Evolutionary conservation across 1,140 invertebrate genomes (phyloP), one percentile per base, ranked within the genome.

Genomic region (Dreissena polymorpha): DNA sequence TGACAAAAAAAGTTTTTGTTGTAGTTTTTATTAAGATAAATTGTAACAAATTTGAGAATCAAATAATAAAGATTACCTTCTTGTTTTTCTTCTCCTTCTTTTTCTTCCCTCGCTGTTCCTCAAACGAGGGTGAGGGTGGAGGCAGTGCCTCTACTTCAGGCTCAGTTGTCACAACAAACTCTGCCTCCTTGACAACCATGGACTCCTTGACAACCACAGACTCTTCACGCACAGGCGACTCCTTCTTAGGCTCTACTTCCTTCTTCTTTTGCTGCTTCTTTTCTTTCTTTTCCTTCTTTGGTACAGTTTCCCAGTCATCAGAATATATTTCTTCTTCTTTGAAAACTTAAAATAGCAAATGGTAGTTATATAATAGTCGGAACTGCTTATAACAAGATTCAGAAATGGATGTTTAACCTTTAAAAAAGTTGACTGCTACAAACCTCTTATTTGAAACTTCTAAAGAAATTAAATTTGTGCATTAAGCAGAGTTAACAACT

Each of bases 81-180:
- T 82, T 82, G 57, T 73, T 74, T 68, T 82, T 82, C 49, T 57
- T 82, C 23, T 82, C 79, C 65, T 82, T 82, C 55, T 82, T 82
- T 49, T 65, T 82, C 51, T 82, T 82, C 16, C 8, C 49, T 18
- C 70, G 53, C 63, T 82, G 79, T 74, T 82, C 79, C 49, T 82
- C 57, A 49, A 71, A 50, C 14, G 79, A 82, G 27, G 50, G 64
- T 23, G 77, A 27, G 13, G 49, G 8, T 16, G 60, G 49, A 7
- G 63, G 27, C 7, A 39, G 16, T 18, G 18, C 51, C n/a, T 70
- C 55, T 14, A 39, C 53, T 55, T 23, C 57, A 13, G 64, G 1
- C 12, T 6, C 55, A 21, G 75, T 49, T n/a, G 16, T 23, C 10
- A 69, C 75, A n/a, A n/a, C n/a, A n/a, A n/a, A n/a, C n/a, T n/a